Evolutionary conservation across 2,113 vertebrate species (phyloP).

Genomic region (Salvelinus namaycush): DNA sequence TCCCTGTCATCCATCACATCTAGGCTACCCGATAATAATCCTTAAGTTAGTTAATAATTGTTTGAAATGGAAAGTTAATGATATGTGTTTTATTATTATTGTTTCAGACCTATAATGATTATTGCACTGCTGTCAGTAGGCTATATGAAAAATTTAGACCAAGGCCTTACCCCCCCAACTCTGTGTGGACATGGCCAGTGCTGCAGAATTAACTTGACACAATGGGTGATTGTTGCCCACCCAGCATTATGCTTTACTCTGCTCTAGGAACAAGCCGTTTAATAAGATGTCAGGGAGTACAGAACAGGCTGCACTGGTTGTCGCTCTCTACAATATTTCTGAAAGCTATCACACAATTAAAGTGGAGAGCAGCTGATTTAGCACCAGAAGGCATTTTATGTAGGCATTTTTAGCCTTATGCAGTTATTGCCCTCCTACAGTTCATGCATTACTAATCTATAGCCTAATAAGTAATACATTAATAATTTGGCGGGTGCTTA

Average conservation of each 20-base stretch:
- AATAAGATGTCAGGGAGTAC: constrained; percentile 43
- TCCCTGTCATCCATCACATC: too few relatives aligned
- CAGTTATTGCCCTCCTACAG: too few relatives aligned
- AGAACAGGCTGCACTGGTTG: constrained; percentile 35
- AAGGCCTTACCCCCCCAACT: constrained; percentile 20
- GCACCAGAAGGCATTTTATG: not conserved
- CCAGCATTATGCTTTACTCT: not conserved
- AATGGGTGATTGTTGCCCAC: constrained; percentile 51
- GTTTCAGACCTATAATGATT: too few relatives aligned
- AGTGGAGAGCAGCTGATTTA: constrained; percentile 12
- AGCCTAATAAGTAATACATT: too few relatives aligned
- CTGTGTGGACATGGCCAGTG: constrained; percentile 39
- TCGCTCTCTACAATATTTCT: not conserved
- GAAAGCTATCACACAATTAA: constrained; percentile 6
- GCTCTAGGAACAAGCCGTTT: constrained; percentile 31
- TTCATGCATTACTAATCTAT: too few relatives aligned
- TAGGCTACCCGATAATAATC: too few relatives aligned
- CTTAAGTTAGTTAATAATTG: too few relatives aligned
- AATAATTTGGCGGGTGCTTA: too few relatives aligned
- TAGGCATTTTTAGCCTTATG: not conserved
- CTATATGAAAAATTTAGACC: constrained; percentile 11
- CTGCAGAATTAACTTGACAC: constrained; percentile 46
- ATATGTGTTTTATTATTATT: too few relatives aligned
- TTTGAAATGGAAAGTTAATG: too few relatives aligned
- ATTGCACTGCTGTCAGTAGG: not conserved